Percentiles rank a stretch among this genome's conserved stretches.
These are phyloP conservation scores for Megalops atlanticus DNA, from an alignment of 2,113 vertebrate species.

Conservation along the genomic window DNA sequence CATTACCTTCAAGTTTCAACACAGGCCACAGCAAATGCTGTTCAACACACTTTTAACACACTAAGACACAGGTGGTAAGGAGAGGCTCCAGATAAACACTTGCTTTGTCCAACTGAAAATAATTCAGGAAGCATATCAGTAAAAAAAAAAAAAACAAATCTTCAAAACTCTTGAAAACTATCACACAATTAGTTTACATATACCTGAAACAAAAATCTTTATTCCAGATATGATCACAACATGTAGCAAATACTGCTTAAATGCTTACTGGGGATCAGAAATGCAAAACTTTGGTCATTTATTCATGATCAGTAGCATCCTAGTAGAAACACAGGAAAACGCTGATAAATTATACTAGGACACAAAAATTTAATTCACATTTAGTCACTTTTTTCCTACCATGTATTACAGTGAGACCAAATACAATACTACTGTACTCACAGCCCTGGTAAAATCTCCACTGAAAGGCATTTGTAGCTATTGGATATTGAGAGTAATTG, in stretches of 20 bases:
- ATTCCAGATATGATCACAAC: neutral
- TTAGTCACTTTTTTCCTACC: neutral
- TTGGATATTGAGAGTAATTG: neutral
- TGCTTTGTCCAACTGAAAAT: slow-evolving; percentile 5
- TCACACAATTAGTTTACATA: neutral
- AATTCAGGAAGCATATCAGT: neutral
- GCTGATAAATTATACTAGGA: neutral
- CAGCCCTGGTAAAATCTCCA: too few relatives aligned
- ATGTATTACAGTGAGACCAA: neutral
- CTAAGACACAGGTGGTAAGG: slow-evolving; percentile 63
- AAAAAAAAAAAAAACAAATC: slow-evolving; percentile 26
- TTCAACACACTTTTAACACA: slow-evolving; percentile 33
- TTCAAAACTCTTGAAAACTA: neutral
- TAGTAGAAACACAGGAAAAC: neutral
- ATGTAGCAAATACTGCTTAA: neutral
- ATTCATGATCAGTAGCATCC: neutral
- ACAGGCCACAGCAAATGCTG: neutral
- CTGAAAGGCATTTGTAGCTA: too few relatives aligned
- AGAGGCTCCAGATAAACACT: slow-evolving; percentile 42
- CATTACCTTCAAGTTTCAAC: slow-evolving; percentile 25
- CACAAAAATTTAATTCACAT: neutral
- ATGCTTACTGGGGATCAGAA: neutral
- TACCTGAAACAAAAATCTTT: neutral
- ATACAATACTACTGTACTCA: neutral
- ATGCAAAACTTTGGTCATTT: neutral